Percentiles rank a stretch among this genome's conserved stretches.
Evolutionary conservation across 2,888 invertebrate genomes (phyloP).

Genomic region (Volucella inanis): DNA sequence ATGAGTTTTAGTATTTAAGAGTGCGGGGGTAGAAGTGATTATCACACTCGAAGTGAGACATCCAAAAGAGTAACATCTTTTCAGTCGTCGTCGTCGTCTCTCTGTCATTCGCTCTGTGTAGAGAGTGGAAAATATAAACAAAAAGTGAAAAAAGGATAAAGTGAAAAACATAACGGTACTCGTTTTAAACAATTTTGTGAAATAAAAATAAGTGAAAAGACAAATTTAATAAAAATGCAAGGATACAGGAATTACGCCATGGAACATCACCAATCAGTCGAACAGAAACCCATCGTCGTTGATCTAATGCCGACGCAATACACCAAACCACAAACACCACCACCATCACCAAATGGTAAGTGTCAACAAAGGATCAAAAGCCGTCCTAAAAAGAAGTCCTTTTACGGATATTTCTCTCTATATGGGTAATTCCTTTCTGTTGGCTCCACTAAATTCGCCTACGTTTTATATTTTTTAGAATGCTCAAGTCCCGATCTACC

Average conservation of each 20-base stretch:
- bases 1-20: conserved; percentile 78
- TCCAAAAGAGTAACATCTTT: conserved; percentile 77
- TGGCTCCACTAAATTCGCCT: conserved; percentile 3
- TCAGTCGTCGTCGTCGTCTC: background rate
- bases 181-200: conserved; percentile 37
- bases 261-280: conserved; percentile 79
- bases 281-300: conserved; percentile 84
- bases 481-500: conserved; percentile 83
- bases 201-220: conserved; percentile 18
- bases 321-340: conserved; percentile 83
- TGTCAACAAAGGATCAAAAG: conserved; percentile 41
- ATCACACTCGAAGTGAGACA: conserved; percentile 79
- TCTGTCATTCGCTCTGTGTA: background rate
- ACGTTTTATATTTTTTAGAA: conserved; percentile 79
- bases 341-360: conserved; percentile 84
- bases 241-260: conserved; percentile 83
- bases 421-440: too few relatives aligned
- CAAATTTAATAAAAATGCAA: conserved; percentile 80
- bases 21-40: conserved; percentile 77
- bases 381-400: conserved; percentile 6
- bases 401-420: background rate
- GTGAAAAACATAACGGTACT: conserved; percentile 14
- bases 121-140: background rate
- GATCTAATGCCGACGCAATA: conserved; percentile 86
- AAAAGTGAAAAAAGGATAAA: conserved; percentile 40